Evolutionary conservation across 2,888 invertebrate genomes (phyloP).

Genomic region (Chalcis sispes): DNA sequence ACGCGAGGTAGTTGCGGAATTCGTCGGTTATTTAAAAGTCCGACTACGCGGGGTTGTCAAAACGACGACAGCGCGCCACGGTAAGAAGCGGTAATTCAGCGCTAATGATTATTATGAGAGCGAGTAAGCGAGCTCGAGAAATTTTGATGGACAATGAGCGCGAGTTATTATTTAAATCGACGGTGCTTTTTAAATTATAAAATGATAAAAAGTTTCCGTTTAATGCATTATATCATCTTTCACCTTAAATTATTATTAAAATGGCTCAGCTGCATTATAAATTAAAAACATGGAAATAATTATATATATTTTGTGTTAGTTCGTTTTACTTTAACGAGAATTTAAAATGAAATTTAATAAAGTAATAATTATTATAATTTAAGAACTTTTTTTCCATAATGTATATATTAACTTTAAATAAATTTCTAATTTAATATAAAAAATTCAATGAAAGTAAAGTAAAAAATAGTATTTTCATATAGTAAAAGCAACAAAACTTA

Average conservation of each 20-base stretch:
- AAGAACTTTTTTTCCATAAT: no score
- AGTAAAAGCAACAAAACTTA: slow-evolving; percentile 9
- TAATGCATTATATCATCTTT: no score
- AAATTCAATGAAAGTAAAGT: neutral
- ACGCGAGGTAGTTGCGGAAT: neutral
- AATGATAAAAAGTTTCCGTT: neutral
- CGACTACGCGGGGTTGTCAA: slow-evolving; percentile 23
- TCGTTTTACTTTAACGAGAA: slow-evolving; percentile 5
- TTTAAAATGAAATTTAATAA: slow-evolving; percentile 1
- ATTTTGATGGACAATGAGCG: slow-evolving; percentile 12
- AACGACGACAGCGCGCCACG: neutral
- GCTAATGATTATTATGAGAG: slow-evolving; percentile 36
- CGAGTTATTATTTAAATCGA: neutral
- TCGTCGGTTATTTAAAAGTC: slow-evolving; percentile 8
- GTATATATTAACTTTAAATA: no score
- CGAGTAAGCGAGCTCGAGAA: slow-evolving; percentile 1
- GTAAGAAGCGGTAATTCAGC: slow-evolving; percentile 10
- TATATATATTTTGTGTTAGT: neutral
- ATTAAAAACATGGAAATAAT: neutral
- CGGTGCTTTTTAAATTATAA: neutral
- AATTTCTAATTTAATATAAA: no score
- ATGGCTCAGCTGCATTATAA: no score
- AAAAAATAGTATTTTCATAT: neutral
- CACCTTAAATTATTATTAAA: no score
- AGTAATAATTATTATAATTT: no score